These are phyloP conservation scores for Philopedon plagiatum DNA, from an alignment of 2,888 invertebrate species.

Conservation along the genomic window DNA sequence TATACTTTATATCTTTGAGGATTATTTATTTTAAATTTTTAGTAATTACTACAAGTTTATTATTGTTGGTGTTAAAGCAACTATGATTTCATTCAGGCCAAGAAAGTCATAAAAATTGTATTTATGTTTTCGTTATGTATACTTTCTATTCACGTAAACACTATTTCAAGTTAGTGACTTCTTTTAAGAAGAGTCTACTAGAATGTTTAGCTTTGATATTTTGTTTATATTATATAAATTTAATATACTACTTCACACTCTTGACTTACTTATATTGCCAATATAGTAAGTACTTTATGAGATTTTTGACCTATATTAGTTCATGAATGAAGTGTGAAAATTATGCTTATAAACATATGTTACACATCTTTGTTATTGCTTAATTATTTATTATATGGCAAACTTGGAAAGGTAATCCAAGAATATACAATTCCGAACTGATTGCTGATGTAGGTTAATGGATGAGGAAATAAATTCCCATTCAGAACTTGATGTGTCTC, in stretches of 20 bases:
- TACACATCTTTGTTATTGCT: neutral
- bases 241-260: slow-evolving; percentile 5
- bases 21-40: slow-evolving; percentile 9
- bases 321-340: slow-evolving; percentile 15
- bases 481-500: too few relatives aligned
- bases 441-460: too few relatives aligned
- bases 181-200: neutral
- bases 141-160: slow-evolving; percentile 26
- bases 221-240: slow-evolving; percentile 9
- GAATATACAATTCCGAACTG: too few relatives aligned
- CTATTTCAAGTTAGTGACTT: neutral
- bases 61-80: slow-evolving; percentile 15
- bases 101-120: slow-evolving; percentile 29
- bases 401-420: too few relatives aligned
- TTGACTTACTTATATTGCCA: slow-evolving; percentile 1
- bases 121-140: slow-evolving; percentile 30
- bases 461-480: too few relatives aligned
- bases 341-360: neutral
- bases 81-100: slow-evolving; percentile 39
- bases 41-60: slow-evolving; percentile 22
- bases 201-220: neutral
- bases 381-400: too few relatives aligned
- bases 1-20: neutral
- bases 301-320: slow-evolving; percentile 12
- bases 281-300: neutral